These are phyloP conservation scores for Pseudopodoces humilis DNA, from an alignment of 2,113 vertebrate genomes.

Conservation along the genomic window DNA sequence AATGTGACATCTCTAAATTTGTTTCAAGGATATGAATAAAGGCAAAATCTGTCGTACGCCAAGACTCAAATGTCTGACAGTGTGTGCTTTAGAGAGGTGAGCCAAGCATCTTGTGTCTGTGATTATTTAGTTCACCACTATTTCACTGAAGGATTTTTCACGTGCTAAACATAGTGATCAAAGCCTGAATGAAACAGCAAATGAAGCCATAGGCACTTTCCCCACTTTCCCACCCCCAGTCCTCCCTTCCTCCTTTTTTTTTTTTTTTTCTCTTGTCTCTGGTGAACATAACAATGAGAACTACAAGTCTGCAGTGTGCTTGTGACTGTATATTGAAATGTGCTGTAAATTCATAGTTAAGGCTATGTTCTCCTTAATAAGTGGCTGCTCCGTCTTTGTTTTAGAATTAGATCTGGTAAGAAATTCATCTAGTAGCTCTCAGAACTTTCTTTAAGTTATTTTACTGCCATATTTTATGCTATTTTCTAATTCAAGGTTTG, in stretches of 20 bases:
- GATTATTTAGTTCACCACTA: conserved; percentile 36
- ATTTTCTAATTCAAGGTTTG: neutral
- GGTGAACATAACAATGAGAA: neutral
- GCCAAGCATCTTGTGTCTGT: conserved; percentile 35
- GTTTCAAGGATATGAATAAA: conserved; percentile 65
- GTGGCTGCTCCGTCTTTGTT: neutral
- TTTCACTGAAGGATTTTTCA: conserved; percentile 56
- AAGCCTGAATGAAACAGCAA: conserved; percentile 46
- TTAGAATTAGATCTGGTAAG: neutral
- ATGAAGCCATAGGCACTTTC: conserved; percentile 6
- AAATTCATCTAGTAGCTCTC: neutral
- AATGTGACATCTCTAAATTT: conserved; percentile 68
- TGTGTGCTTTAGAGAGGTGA: conserved; percentile 5
- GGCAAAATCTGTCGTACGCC: neutral
- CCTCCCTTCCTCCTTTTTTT: neutral
- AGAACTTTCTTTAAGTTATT: neutral
- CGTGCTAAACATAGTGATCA: conserved; percentile 40
- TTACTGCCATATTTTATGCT: neutral
- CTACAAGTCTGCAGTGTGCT: neutral
- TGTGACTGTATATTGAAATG: neutral
- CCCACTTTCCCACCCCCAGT: neutral
- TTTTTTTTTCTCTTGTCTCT: neutral
- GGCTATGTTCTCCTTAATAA: neutral
- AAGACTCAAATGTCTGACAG: conserved; percentile 36
- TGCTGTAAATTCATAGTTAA: neutral